Conservation (phyloP, 2,888 invertebrate genomes). For the Torymus auratus region DNA sequence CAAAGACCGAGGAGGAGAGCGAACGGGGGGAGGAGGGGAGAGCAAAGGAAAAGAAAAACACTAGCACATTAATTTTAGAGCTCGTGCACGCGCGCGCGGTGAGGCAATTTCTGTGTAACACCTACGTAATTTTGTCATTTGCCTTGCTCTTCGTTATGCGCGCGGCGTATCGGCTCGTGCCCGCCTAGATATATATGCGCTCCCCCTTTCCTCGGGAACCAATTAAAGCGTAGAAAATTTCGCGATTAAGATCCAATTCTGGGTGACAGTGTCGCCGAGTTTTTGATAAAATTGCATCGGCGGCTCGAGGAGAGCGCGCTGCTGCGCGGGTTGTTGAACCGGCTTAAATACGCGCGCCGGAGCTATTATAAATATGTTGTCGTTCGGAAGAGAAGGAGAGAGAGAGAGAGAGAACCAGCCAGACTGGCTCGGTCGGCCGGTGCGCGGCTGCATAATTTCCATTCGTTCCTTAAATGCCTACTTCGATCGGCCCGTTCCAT, state of each 20-base stretch:
- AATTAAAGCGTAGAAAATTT: slow-evolving; percentile 51
- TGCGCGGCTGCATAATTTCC: slow-evolving; percentile 53
- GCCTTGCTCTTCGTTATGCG: slow-evolving; percentile 44
- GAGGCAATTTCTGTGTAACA: slow-evolving; percentile 56
- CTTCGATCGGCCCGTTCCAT: slow-evolving; percentile 57
- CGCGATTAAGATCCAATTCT: slow-evolving; percentile 56
- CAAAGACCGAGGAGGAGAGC: neutral
- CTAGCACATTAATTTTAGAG: slow-evolving; percentile 55
- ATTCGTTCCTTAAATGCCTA: slow-evolving; percentile 59
- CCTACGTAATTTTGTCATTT: slow-evolving; percentile 58
- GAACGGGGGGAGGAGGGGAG: neutral
- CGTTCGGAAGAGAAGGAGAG: slow-evolving; percentile 22
- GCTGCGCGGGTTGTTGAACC: slow-evolving; percentile 44
- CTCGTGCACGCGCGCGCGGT: slow-evolving; percentile 5
- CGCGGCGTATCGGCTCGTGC: slow-evolving; percentile 12
- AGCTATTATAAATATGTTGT: slow-evolving; percentile 56
- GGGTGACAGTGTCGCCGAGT: slow-evolving; percentile 36
- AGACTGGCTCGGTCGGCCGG: slow-evolving; percentile 44
- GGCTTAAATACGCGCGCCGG: slow-evolving; percentile 10
- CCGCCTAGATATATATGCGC: neutral
- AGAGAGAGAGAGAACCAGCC: slow-evolving; percentile 30
- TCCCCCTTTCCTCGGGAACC: slow-evolving; percentile 2
- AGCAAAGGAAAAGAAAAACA: slow-evolving; percentile 25
- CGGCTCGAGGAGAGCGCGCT: neutral
- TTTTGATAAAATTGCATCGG: slow-evolving; percentile 40